Conservation (phyloP, 2,888 invertebrate species). For the Sarcophaga carnaria region DNA sequence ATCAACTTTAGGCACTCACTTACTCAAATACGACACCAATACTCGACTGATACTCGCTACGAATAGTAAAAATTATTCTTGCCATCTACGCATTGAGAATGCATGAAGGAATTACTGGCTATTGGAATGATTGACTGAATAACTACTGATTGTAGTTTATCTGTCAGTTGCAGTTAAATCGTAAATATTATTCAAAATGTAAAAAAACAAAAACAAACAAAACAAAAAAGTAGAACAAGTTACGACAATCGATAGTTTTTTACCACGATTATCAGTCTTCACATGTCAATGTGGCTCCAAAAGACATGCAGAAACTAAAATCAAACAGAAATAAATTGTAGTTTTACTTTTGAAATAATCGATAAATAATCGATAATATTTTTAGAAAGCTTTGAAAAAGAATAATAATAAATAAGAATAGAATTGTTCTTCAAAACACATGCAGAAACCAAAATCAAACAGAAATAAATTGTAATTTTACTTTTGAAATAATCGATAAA, state of each 20-base stretch:
- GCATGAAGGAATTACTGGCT: background rate
- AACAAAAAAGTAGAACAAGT: slow-evolving; percentile 2
- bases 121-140: background rate
- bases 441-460: no score
- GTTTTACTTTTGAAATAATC: no score
- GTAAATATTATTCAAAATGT: slow-evolving; percentile 27
- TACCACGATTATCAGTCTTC: no score
- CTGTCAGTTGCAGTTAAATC: slow-evolving; percentile 23
- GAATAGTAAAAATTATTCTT: slow-evolving; percentile 4
- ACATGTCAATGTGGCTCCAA: background rate
- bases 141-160: background rate
- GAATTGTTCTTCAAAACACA: no score
- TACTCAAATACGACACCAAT: background rate
- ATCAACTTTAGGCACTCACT: background rate
- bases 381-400: no score
- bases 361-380: no score
- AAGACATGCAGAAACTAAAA: background rate
- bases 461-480: no score
- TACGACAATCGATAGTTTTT: no score
- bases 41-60: slow-evolving; percentile 18
- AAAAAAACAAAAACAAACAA: background rate
- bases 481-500: no score
- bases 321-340: no score
- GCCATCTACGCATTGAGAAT: background rate
- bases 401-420: no score